Evolutionary conservation across 2,113 vertebrate species (phyloP), one percentile per base, ranked within the genome.

Genomic region (Seriola aureovittata): DNA sequence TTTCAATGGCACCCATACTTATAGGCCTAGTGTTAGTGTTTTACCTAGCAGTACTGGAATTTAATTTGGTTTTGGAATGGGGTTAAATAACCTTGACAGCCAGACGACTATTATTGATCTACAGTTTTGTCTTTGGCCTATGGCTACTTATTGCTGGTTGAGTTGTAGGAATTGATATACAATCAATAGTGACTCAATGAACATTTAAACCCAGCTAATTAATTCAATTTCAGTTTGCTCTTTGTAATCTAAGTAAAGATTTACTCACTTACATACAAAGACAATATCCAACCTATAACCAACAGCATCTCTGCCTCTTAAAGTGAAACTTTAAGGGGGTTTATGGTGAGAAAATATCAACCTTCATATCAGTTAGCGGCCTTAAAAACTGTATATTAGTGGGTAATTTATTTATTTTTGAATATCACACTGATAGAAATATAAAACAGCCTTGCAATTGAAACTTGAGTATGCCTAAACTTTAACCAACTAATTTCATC

Each of bases 331-430:
- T 50, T 29, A 17, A 9, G 11, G 55, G 6, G 23, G 11, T 17
- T 54, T 29, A 59, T 32, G 16, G 5, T 36, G 17, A 65, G 40
- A 52, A 76, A 79, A 75, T 58, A 40, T 25, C 23, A 62, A 16
- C 13, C 21, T 57, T 59, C 13, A 52, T 63, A 12, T 60, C 11
- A 23, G 2, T 23, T 40, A 3, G 5, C 55, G 48, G 38, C 19
- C 16, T 10, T 19, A 14, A 48, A 42, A 17, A 69, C 11, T 67
- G 1, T 4, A 7, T 62, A 19, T 40, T 23, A 4, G 10, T 68
- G 17, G 9, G 0, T 42, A 10, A 36, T 8, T 29, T 34, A 5
- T 63, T n/a, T n/a, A 23, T 68, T 62, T 69, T 1, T 19, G 65
- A 73, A 36, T 58, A n/a, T 44, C 12, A 23, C 32, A 25, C 16